Evolutionary conservation across 2,888 invertebrate species (phyloP).

Genomic region (Achlya flavicornis): DNA sequence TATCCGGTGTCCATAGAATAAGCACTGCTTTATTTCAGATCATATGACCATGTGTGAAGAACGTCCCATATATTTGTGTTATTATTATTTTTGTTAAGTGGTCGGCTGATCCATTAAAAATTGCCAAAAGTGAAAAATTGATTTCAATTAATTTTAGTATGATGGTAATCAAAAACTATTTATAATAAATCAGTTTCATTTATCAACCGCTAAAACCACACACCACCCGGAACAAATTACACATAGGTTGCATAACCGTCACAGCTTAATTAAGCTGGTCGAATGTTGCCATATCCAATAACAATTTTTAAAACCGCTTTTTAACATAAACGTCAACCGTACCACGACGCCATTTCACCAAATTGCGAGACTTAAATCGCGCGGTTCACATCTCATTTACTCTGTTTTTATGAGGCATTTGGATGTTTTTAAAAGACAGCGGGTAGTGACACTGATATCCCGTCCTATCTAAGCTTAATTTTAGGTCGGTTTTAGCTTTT

Average conservation of each 20-base stretch:
- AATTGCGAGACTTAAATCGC: constrained; percentile 69
- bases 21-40: too few species aligned
- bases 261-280: constrained; percentile 21
- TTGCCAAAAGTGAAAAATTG: too few species aligned
- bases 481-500: constrained; percentile 26
- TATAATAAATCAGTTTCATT: too few species aligned
- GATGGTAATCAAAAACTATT: too few species aligned
- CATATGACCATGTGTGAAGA: too few species aligned
- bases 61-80: too few species aligned
- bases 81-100: too few species aligned
- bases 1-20: too few species aligned
- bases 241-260: constrained; percentile 12
- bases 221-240: too few species aligned
- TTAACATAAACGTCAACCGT: constrained; percentile 34
- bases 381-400: constrained; percentile 72
- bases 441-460: constrained; percentile 3
- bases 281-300: constrained; percentile 20
- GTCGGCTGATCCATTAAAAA: too few species aligned
- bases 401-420: constrained; percentile 59
- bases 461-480: constrained; percentile 8
- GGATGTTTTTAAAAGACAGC: constrained; percentile 32
- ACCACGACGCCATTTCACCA: constrained; percentile 56
- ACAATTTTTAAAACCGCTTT: constrained; percentile 28
- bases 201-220: too few species aligned
- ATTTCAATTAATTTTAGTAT: too few species aligned